Percentiles rank a stretch among this genome's conserved stretches.
phyloP scores from a whole-genome alignment of 2,888 invertebrate genomes.

The Nezara viridula region DNA sequence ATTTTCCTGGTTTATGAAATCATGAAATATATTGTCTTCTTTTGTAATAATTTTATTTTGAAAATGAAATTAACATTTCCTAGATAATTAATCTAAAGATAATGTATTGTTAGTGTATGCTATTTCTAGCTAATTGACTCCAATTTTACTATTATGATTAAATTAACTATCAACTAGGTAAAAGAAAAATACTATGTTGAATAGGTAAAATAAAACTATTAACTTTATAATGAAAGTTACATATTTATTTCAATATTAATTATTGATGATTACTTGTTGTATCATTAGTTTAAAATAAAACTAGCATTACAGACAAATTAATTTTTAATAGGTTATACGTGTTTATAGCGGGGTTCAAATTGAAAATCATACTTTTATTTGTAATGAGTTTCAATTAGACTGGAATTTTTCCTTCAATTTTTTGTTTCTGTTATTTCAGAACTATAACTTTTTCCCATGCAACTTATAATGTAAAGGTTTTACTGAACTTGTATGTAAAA shows the following conservation, averaged over 20 bases:
- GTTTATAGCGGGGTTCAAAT: too few relatives aligned
- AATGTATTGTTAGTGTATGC: background rate
- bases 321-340: too few relatives aligned
- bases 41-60: background rate
- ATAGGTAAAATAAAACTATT: background rate
- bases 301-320: too few relatives aligned
- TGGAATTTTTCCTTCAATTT: too few relatives aligned
- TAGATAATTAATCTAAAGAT: background rate
- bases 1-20: conserved; percentile 49
- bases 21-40: background rate
- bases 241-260: background rate
- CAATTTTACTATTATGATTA: background rate
- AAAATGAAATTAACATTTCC: background rate
- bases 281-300: too few relatives aligned
- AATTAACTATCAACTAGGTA: background rate
- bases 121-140: background rate
- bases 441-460: too few relatives aligned
- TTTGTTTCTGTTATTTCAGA: too few relatives aligned
- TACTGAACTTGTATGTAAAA: too few relatives aligned
- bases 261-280: background rate
- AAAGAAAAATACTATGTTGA: too few relatives aligned
- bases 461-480: too few relatives aligned
- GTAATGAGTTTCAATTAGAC: too few relatives aligned
- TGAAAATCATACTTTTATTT: too few relatives aligned
- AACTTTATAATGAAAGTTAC: background rate